Percentiles rank a stretch among this genome's conserved stretches.
Conservation (phyloP, 1,140 invertebrate species). For the Panagrolaimus sp. region DNA sequence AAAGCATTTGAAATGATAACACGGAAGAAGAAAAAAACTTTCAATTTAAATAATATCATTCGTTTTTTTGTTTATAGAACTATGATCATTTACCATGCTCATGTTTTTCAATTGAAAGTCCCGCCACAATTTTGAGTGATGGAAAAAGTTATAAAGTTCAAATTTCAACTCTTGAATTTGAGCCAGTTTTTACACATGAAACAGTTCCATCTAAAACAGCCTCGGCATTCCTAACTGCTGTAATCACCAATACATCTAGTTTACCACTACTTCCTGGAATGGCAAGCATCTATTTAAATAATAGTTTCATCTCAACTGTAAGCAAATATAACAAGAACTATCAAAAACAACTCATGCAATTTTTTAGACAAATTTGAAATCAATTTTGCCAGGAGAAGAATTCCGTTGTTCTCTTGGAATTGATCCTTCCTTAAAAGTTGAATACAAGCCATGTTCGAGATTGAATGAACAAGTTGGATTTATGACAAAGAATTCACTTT, state of each 20-base stretch:
- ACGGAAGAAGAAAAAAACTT: neutral
- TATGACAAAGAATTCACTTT: conserved; percentile 39
- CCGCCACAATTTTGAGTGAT: conserved; percentile 57
- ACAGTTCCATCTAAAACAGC: conserved; percentile 58
- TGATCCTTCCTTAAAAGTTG: conserved; percentile 58
- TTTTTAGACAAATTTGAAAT: conserved; percentile 51
- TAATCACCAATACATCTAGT: conserved; percentile 58
- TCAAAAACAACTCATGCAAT: conserved; percentile 31
- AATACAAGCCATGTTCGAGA: conserved; percentile 55
- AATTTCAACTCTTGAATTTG: conserved; percentile 56
- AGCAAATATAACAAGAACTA: neutral
- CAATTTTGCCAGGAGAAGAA: conserved; percentile 60
- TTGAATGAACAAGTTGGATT: conserved; percentile 47
- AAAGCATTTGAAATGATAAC: no score
- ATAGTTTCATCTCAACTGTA: conserved; percentile 61
- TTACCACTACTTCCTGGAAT: conserved; percentile 59
- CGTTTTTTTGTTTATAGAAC: conserved; percentile 37
- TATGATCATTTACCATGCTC: conserved; percentile 55
- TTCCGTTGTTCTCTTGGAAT: conserved; percentile 60
- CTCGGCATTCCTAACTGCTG: conserved; percentile 59
- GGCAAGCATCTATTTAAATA: conserved; percentile 61
- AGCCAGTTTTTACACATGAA: conserved; percentile 59
- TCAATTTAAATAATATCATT: conserved; percentile 10
- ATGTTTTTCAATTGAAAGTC: conserved; percentile 58
- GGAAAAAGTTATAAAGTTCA: conserved; percentile 57